Percentiles rank a stretch among this genome's conserved stretches.
Conservation (phyloP, 2,113 vertebrate species). For the Amia ocellicauda region DNA sequence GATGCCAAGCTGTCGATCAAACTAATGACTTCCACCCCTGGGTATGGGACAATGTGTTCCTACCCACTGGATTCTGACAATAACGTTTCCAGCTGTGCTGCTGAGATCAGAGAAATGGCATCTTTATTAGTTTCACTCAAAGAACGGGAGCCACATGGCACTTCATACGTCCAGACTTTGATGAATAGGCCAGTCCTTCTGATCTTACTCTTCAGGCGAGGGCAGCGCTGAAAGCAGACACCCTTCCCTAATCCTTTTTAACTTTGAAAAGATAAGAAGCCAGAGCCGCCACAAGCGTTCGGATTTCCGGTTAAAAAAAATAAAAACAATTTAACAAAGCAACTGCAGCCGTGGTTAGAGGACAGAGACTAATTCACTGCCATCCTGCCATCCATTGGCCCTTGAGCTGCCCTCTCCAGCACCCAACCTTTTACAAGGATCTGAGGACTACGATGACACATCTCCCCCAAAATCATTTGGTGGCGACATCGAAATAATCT, state of each 20-base stretch:
- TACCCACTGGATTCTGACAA: constrained; percentile 33
- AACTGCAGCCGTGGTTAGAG: too few species aligned
- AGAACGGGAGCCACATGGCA: constrained; percentile 21
- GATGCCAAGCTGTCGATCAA: constrained; percentile 48
- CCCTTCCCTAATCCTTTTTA: constrained; percentile 7
- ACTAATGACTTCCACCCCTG: constrained; percentile 56
- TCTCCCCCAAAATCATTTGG: too few species aligned
- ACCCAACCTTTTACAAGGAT: too few species aligned
- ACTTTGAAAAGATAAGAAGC: constrained; percentile 4
- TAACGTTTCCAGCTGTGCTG: constrained; percentile 45
- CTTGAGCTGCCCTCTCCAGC: too few species aligned
- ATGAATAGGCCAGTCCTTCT: constrained; percentile 3
- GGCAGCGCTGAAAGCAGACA: constrained; percentile 4
- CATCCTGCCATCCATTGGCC: too few species aligned
- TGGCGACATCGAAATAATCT: too few species aligned
- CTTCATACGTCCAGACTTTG: neutral
- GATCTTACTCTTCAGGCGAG: neutral
- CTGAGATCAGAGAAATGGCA: constrained; percentile 38
- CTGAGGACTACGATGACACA: too few species aligned
- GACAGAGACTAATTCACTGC: too few species aligned
- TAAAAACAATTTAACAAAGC: too few species aligned
- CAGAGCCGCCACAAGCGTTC: neutral
- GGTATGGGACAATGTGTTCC: constrained; percentile 58
- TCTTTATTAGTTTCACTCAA: constrained; percentile 42
- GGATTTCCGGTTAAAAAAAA: constrained; percentile 5